Evolutionary conservation across 2,888 invertebrate genomes (phyloP), one percentile per base, ranked within the genome.

Genomic region (Ophion ventricosus): DNA sequence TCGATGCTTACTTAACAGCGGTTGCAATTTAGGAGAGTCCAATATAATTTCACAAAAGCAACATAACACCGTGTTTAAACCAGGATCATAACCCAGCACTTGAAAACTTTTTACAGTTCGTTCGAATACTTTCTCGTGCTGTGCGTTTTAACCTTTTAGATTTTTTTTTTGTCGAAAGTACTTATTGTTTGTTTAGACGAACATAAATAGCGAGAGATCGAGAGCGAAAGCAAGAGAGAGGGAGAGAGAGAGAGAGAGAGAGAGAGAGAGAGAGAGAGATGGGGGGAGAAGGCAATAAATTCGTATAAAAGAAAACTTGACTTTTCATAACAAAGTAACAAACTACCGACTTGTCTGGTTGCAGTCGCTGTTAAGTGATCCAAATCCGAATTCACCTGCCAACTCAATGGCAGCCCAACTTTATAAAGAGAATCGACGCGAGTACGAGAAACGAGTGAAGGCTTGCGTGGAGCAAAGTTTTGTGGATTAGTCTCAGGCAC

Each of bases 401-500:
- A 99, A 99, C 94, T 99, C 98, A 90, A 97, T 98, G 96, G 99
- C 99, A 92, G 99, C 99, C 90, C 99, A 99, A 95, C 96, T 99
- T 92, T 99, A 99, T 95, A 99, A 99, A 95, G 99, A 99, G 95
- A 99, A 99, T 94, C 96, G 99, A 92, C 96, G 99, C 92, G 99
- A 99, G 95, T 99, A 99, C 94, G 99, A 99, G 95, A 99, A 99
- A 95, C 96, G 98, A 95, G 99, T 99, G 93, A 98, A 98, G 96
- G 98, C 98, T 93, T 98, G 99, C 94, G 99, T 99, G 93, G 99
- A 99, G 95, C 99, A 99, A 95, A 99, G 98, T 95, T 99, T 99
- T 97, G 97, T 98, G 95, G 98, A 98, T 96, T 98, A 97, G 96
- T 93, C 89, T 90, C 89, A 87, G 90, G 88, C 85, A 87, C 49